Evolutionary conservation across 2,888 invertebrate genomes (phyloP), one percentile per base, ranked within the genome.

Genomic region (Cephus nigrinus): DNA sequence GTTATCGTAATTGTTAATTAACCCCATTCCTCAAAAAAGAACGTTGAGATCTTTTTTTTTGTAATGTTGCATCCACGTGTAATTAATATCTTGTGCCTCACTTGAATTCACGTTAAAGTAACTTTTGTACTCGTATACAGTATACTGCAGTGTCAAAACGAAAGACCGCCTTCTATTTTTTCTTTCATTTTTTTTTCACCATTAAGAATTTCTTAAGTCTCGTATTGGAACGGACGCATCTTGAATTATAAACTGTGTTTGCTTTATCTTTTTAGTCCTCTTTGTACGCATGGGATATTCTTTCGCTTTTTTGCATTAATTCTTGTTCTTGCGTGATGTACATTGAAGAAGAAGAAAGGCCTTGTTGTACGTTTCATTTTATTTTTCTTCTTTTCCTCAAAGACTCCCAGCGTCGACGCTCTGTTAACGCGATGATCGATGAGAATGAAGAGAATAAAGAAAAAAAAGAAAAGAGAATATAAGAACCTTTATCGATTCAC

Each of bases 91-190:
- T 23, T 55, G 23, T 55, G 23, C 9, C 55, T 68, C 32, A 23
- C 74, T 69, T 75, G 35, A 78, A 76, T 74, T 35, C 71, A 75
- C 69, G 30, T 76, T 73, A 73, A 76, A 72, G 76, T 76, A 75
- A 73, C 34, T 40, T 80, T 79, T 74, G 77, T 76, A 79, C 79
- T 79, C 74, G 55, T 55, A 55, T 23, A 68, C 76, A 73, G 68
- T 72, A 76, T 69, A 78, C 78, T 78, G 75, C 76, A 71, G 55
- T 76, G 36, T 80, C 76, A 69, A 76, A 76, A 76, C 69, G 78
- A 73, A 80, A 80, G 76, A 76, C 76, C 69, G 75, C 69, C 74
- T 35, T 68, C 5, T 32, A 71, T 72, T 72, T 72, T 71, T 76
- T 40, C 23, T n/a, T 76, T 76, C 33, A 9, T 32, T 33, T 68